These are phyloP conservation scores for Erinaceus europaeus DNA, from an alignment of 2,113 vertebrate species.

Conservation along the genomic window DNA sequence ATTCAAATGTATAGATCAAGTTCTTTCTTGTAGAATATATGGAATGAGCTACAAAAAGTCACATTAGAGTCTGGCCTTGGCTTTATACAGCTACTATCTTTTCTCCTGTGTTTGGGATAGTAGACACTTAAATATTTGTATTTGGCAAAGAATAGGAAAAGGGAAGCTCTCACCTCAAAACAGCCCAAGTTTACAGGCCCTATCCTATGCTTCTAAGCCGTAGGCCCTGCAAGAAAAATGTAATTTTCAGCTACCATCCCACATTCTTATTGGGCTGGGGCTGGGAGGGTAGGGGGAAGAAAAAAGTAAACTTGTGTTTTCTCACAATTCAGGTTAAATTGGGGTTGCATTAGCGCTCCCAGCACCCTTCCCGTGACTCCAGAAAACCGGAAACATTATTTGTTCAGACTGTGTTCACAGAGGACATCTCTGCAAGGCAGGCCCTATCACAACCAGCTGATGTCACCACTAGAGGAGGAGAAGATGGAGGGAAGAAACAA, in stretches of 20 bases:
- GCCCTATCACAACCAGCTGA: neutral
- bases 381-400: neutral
- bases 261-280: neutral
- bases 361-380: neutral
- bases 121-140: too few species aligned
- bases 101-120: neutral
- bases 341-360: neutral
- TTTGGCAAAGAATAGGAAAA: neutral
- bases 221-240: neutral
- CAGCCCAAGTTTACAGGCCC: neutral
- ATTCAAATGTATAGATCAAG: neutral
- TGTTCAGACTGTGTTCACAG: neutral
- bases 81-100: neutral
- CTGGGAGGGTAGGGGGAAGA: neutral
- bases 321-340: neutral
- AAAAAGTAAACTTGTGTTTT: neutral
- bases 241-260: neutral
- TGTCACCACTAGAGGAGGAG: slow-evolving; percentile 14
- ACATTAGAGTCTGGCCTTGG: neutral
- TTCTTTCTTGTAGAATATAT: neutral
- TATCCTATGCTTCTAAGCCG: neutral
- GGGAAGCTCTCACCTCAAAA: neutral
- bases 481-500: slow-evolving; percentile 29
- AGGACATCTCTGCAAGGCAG: neutral
- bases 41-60: neutral